Evolutionary conservation across 2,797 vertebrate genomes (phyloP), one percentile per base, ranked within the genome.

Genomic region (Echiichthys vipera): DNA sequence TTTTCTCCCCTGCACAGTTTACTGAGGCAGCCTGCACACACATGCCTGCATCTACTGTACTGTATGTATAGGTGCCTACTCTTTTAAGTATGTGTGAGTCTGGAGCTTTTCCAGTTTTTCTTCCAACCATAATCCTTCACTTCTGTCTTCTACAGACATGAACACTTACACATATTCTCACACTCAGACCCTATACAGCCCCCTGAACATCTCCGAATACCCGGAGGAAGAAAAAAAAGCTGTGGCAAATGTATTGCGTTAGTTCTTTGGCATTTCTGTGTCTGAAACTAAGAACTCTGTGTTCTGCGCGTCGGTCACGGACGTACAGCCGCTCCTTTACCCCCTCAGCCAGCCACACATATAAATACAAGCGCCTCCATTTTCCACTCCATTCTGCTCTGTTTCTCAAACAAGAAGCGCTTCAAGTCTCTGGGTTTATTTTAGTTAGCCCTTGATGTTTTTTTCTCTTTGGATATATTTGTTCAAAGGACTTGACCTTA

Each of bases 231-330:
- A 34, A 63, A 69, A 42, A 42, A 42, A n/a, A n/a, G 24, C 57
- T 64, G 80, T 30, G 68, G 81, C 65, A 57, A 55, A 77, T 50
- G 68, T 61, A 53, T 87, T 87, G 81, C 76, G 73, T 88, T 81
- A 53, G 73, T 75, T 81, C 75, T 76, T 72, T 79, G 81, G 84
- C 74, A 57, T 88, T 85, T 89, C 74, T 77, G 71, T 32, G 61
- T 64, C 25, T 74, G 50, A 78, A 87, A 94, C 92, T 93, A 76
- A 92, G 92, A 82, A 22, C 62, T 80, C 82, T 91, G 87, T 94
- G 91, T 95, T 89, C 88, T 55, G 79, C 56, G 78, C 71, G 72
- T 43, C 50, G 83, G 77, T 85, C 82, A 74, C 84, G 49, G 73
- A 81, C 84, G 83, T 72, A 64, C 66, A 74, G 82, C 77, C 75